Conservation (phyloP, 2,797 vertebrate species). For the Eurystomus glaucurus region DNA sequence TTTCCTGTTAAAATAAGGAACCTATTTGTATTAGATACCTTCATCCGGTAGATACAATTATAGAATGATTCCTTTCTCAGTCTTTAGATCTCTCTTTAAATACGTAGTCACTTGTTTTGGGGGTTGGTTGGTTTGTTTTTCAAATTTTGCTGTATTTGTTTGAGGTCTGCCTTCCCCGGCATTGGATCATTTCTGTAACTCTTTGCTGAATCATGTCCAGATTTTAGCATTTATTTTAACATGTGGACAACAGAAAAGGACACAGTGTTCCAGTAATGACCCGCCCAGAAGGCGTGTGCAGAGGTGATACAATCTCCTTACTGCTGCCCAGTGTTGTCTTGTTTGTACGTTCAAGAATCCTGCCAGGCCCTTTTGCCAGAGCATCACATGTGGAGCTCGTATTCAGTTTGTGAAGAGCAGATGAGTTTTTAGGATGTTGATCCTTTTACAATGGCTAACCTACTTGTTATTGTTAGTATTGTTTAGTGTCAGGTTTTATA, state of each 20-base stretch:
- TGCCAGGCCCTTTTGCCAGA: constrained; percentile 21
- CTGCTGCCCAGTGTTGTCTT: constrained; percentile 44
- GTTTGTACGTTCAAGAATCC: neutral
- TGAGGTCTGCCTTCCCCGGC: neutral
- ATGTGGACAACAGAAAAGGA: constrained; percentile 49
- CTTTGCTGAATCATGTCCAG: constrained; percentile 29
- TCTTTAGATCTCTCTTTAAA: constrained; percentile 2
- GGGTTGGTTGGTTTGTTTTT: neutral
- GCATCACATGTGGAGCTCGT: neutral
- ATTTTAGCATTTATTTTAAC: constrained; percentile 48
- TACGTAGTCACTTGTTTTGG: neutral
- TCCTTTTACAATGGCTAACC: neutral
- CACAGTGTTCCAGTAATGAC: constrained; percentile 37
- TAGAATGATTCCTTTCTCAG: constrained; percentile 27
- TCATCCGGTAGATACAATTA: constrained; percentile 55
- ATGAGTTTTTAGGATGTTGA: neutral
- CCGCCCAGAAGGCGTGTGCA: constrained; percentile 29
- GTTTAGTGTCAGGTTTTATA: neutral
- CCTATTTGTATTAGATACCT: constrained; percentile 55
- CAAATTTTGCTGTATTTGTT: neutral
- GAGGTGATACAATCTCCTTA: constrained; percentile 63
- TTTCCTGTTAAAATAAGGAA: constrained; percentile 64
- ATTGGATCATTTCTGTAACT: neutral
- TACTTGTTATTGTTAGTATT: neutral
- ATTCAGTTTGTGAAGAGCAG: neutral